A percentile compares a stretch with the other conserved stretches of the same genome.
Conservation (phyloP, 1,140 invertebrate species). For the Carposina sasakii region DNA sequence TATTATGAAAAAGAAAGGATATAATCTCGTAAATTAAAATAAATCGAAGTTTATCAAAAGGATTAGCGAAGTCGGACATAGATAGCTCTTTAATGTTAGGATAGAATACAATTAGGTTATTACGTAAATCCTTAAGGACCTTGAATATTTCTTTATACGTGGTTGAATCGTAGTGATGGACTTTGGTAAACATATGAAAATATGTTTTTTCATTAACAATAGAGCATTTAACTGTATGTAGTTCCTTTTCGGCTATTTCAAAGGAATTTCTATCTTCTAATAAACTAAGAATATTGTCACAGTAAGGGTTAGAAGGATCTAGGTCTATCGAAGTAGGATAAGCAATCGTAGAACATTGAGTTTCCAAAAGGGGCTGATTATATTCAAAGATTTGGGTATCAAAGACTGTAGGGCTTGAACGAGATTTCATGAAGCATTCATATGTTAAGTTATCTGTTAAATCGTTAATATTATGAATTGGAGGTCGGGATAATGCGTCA, state of each 20-base stretch:
- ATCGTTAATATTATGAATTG: too few species aligned
- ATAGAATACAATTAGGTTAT: slow-evolving; percentile 6
- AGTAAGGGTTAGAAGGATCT: slow-evolving; percentile 20
- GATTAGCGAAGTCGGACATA: slow-evolving; percentile 21
- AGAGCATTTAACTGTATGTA: slow-evolving; percentile 6
- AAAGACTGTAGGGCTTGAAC: not conserved
- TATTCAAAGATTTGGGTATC: slow-evolving; percentile 8
- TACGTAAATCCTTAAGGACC: slow-evolving; percentile 9
- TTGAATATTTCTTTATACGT: slow-evolving; percentile 22
- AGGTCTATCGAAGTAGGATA: slow-evolving; percentile 19
- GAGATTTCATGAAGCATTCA: too few species aligned
- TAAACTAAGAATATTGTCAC: too few species aligned
- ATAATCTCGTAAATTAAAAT: slow-evolving; percentile 20
- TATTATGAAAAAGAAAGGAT: slow-evolving; percentile 13
- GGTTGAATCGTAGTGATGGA: slow-evolving; percentile 20
- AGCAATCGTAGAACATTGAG: too few species aligned
- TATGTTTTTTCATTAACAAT: slow-evolving; percentile 16
- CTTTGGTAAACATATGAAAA: slow-evolving; percentile 24
- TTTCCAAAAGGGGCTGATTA: too few species aligned
- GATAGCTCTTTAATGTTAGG: slow-evolving; percentile 9
- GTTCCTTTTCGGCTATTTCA: too few species aligned
- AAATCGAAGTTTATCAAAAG: slow-evolving; percentile 21
- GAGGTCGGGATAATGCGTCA: not conserved
- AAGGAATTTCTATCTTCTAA: too few species aligned
- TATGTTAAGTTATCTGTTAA: too few species aligned